Evolutionary conservation across 2,797 vertebrate species (phyloP).

Genomic region (Macropus fuliginosus): DNA sequence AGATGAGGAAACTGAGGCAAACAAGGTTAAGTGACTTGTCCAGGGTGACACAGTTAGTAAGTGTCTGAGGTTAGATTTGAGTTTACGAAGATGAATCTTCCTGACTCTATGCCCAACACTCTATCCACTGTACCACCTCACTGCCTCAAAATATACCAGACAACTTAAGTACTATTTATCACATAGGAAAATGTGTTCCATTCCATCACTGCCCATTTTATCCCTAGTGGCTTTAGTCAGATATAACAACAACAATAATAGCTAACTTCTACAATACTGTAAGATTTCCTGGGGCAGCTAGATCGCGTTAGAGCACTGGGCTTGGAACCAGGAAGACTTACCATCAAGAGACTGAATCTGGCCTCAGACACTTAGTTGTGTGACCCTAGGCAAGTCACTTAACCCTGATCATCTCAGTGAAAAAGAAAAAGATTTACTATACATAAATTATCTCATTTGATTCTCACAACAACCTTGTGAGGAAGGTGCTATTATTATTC

Average conservation of each 20-base stretch:
- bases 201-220: background rate
- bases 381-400: background rate
- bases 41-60: background rate
- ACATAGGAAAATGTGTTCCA: background rate
- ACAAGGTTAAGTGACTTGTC: background rate
- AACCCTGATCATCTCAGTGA: background rate
- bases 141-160: background rate
- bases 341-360: background rate
- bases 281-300: background rate
- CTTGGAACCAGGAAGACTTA: background rate
- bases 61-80: background rate
- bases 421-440: background rate
- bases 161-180: background rate
- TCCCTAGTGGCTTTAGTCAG: background rate
- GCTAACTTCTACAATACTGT: background rate
- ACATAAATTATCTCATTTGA: background rate
- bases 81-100: background rate
- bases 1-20: background rate
- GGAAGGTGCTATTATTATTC: background rate
- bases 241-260: background rate
- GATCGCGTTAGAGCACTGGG: background rate
- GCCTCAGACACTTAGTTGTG: background rate
- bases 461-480: background rate
- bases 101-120: background rate
- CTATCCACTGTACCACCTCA: background rate